These are phyloP conservation scores for Sarcophaga caerulescens DNA, from an alignment of 2,888 invertebrate species.

Conservation along the genomic window DNA sequence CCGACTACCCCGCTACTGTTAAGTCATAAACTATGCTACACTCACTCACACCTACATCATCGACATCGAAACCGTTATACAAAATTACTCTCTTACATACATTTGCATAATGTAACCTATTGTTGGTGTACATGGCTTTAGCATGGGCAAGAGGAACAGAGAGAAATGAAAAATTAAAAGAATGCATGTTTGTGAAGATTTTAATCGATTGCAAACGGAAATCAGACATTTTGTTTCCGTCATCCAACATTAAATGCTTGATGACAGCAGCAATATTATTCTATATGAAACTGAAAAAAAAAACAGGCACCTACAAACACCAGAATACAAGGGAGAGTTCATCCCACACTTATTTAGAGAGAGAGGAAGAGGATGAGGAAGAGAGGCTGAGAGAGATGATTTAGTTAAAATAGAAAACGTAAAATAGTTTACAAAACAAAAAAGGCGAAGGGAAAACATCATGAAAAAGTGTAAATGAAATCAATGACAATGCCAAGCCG, in stretches of 20 bases:
- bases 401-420: no score
- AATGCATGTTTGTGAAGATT: not conserved
- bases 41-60: slow-evolving; percentile 15
- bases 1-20: not conserved
- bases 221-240: slow-evolving; percentile 36
- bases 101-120: not conserved
- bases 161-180: slow-evolving; percentile 18
- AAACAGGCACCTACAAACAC: not conserved
- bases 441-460: not conserved
- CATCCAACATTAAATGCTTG: slow-evolving; percentile 31
- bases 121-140: not conserved
- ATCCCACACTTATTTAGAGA: no score
- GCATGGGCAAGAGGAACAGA: not conserved
- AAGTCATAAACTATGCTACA: slow-evolving; percentile 45
- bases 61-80: not conserved
- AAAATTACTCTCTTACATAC: slow-evolving; percentile 6
- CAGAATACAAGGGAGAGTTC: not conserved
- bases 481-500: not conserved
- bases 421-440: not conserved
- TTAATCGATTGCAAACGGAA: slow-evolving; percentile 41
- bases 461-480: not conserved
- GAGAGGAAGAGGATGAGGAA: no score
- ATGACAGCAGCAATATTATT: slow-evolving; percentile 42
- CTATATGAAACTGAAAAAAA: not conserved
- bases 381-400: no score